A percentile compares a stretch with the other conserved stretches of the same genome.
Evolutionary conservation across 2,797 vertebrate genomes (phyloP).

Genomic region (Intellagama lesueurii): DNA sequence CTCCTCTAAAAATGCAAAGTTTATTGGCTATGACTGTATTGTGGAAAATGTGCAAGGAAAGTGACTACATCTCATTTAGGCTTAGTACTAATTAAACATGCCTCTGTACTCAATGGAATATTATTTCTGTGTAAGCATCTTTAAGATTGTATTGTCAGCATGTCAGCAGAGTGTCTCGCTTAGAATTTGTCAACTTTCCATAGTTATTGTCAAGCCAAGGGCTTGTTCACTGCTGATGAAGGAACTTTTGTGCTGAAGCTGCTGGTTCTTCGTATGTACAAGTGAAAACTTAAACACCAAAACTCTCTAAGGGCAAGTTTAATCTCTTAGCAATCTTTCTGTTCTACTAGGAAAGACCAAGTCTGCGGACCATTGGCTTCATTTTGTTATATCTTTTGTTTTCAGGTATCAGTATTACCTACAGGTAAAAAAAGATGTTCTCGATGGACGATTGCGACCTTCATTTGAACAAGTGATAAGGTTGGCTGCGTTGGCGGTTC

Average conservation of each 20-base stretch:
- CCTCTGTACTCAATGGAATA: background rate
- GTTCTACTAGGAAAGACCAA: background rate
- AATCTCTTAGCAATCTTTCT: background rate
- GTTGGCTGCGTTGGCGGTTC: slow-evolving; percentile 93
- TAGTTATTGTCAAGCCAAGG: background rate
- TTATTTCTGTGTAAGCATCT: background rate
- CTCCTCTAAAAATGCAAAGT: background rate
- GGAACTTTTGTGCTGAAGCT: background rate
- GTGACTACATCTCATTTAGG: background rate
- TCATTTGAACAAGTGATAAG: slow-evolving; percentile 90
- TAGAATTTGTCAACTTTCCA: background rate
- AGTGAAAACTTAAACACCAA: background rate
- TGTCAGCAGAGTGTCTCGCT: background rate
- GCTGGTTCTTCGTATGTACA: background rate
- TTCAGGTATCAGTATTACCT: slow-evolving; percentile 96
- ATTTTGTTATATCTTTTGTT: slow-evolving; percentile 28
- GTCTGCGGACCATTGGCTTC: background rate
- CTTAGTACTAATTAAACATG: background rate
- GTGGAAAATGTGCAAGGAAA: background rate
- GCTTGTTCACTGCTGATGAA: background rate
- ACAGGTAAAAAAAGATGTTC: slow-evolving; percentile 94
- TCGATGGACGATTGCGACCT: slow-evolving; percentile 90
- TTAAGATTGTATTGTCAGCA: background rate
- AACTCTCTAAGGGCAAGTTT: background rate
- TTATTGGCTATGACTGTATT: background rate